These are phyloP conservation scores for Parnassius apollo DNA, from an alignment of 2,888 invertebrate genomes.

Conservation along the genomic window DNA sequence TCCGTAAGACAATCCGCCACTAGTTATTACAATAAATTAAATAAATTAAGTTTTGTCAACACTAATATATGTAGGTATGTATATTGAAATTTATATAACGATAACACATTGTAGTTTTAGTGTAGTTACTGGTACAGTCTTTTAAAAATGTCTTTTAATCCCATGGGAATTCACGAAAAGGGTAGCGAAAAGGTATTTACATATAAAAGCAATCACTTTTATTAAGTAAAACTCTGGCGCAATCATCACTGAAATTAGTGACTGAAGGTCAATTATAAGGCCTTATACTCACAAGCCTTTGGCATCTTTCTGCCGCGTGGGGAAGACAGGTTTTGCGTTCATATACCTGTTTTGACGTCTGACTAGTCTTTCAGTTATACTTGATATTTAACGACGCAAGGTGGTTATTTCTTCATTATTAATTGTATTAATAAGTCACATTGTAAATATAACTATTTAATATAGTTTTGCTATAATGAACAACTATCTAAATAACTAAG, in stretches of 20 bases:
- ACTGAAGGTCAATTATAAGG: slow-evolving; percentile 4
- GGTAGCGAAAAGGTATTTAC: background rate
- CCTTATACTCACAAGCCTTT: slow-evolving; percentile 21
- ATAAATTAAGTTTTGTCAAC: too few species aligned
- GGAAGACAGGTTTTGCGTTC: slow-evolving; percentile 23
- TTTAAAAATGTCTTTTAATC: background rate
- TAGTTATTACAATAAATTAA: too few species aligned
- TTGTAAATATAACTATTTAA: too few species aligned
- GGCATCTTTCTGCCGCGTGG: slow-evolving; percentile 22
- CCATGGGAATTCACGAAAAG: background rate
- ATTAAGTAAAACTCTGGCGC: background rate
- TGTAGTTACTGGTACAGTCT: background rate
- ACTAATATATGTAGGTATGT: too few species aligned
- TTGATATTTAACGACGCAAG: slow-evolving; percentile 13
- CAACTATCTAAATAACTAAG: too few species aligned
- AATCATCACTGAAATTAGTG: slow-evolving; percentile 12
- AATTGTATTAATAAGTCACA: too few species aligned
- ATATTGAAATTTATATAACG: too few species aligned
- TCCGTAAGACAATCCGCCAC: too few species aligned
- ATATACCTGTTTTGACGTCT: slow-evolving; percentile 22
- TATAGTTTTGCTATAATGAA: too few species aligned
- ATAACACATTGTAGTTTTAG: too few species aligned
- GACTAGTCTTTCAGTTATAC: slow-evolving; percentile 22
- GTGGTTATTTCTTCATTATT: background rate
- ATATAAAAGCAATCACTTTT: slow-evolving; percentile 7